Percentiles rank a stretch among this genome's conserved stretches.
These are phyloP conservation scores for Pangasius mekongensis DNA, from an alignment of 2,797 vertebrate genomes.

Conservation along the genomic window DNA sequence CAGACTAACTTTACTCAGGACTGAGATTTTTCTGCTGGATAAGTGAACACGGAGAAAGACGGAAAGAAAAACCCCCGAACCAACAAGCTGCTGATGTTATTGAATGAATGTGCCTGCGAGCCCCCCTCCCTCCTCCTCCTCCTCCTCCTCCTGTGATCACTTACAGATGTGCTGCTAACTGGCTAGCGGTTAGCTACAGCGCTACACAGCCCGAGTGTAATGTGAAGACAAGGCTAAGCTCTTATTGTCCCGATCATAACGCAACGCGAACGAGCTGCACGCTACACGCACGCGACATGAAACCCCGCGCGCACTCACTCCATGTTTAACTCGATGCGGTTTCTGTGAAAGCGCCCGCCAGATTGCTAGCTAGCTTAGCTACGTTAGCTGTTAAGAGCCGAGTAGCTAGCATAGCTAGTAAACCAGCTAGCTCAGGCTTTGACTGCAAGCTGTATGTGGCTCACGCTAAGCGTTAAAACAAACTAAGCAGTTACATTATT, in stretches of 20 bases:
- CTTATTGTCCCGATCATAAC: background rate
- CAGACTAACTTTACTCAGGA: background rate
- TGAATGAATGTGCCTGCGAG: slow-evolving; percentile 52
- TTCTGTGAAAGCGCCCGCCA: slow-evolving; percentile 2
- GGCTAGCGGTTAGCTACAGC: slow-evolving; percentile 56
- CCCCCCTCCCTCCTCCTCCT: slow-evolving; percentile 54
- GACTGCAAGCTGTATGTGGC: slow-evolving; percentile 78
- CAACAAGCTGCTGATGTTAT: background rate
- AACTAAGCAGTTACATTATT: slow-evolving; percentile 75
- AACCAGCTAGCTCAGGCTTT: slow-evolving; percentile 69
- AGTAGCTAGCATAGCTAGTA: slow-evolving; percentile 67
- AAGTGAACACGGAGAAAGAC: background rate
- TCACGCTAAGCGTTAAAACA: slow-evolving; percentile 73
- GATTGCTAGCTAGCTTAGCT: slow-evolving; percentile 34
- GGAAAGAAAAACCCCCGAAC: background rate
- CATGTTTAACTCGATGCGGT: background rate
- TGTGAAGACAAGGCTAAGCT: background rate
- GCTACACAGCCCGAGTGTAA: background rate
- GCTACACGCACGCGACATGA: background rate
- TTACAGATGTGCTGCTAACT: slow-evolving; percentile 76
- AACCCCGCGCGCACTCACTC: background rate
- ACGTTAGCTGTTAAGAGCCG: slow-evolving; percentile 60
- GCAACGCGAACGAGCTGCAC: background rate
- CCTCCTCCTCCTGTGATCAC: slow-evolving; percentile 69
- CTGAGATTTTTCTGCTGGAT: background rate